These are phyloP conservation scores for Perithous albicinctus DNA, from an alignment of 2,888 invertebrate genomes.

Conservation along the genomic window DNA sequence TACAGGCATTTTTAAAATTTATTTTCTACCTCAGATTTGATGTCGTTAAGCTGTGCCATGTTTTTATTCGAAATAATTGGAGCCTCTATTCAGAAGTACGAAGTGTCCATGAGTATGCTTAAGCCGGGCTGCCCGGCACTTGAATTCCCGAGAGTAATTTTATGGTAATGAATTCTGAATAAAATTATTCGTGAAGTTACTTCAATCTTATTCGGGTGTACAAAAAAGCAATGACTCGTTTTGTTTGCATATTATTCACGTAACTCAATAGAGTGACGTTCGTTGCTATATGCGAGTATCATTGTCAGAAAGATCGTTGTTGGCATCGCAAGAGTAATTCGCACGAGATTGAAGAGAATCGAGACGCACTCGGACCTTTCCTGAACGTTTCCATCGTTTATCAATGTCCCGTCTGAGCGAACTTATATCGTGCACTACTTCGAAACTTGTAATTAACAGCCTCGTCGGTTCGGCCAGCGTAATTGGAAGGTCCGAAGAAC, in stretches of 20 bases:
- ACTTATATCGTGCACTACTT: conserved; percentile 9
- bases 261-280: conserved; percentile 9
- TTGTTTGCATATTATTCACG: conserved; percentile 1
- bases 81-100: neutral
- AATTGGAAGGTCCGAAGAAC: conserved; percentile 46
- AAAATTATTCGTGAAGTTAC: neutral
- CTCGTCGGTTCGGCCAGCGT: conserved; percentile 38
- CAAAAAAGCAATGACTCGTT: neutral
- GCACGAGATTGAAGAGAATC: neutral
- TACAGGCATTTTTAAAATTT: no score
- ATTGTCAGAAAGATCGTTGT: conserved; percentile 28
- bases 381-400: conserved; percentile 41
- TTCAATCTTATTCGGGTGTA: neutral
- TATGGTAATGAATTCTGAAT: conserved; percentile 12
- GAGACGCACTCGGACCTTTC: conserved; percentile 17
- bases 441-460: conserved; percentile 41
- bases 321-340: neutral
- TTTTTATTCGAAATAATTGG: no score
- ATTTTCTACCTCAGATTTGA: no score
- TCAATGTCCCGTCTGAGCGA: conserved; percentile 38
- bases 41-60: no score
- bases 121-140: neutral
- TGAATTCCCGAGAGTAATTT: neutral
- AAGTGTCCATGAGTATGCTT: neutral
- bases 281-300: neutral